Percentiles rank a stretch among this genome's conserved stretches.
These are phyloP conservation scores for Erebia palarica DNA, from an alignment of 2,888 invertebrate genomes.

Conservation along the genomic window DNA sequence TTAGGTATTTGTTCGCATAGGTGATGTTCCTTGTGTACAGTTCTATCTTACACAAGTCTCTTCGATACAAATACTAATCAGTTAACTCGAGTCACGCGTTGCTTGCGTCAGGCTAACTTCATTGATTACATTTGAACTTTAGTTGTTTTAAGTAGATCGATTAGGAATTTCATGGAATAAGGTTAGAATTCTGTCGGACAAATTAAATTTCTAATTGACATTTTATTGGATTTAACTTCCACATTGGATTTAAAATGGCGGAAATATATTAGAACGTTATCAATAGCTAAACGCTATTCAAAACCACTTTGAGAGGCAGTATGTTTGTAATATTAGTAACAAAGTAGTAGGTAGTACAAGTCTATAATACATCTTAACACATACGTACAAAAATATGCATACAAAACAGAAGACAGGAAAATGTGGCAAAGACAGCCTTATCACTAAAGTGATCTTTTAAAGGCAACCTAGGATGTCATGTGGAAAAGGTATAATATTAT, in stretches of 20 bases:
- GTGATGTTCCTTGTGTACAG: background rate
- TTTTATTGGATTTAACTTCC: conserved; percentile 4
- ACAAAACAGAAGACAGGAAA: too few relatives aligned
- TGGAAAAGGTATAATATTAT: too few relatives aligned
- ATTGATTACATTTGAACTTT: conserved; percentile 24
- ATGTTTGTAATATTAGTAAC: too few relatives aligned
- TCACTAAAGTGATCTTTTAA: too few relatives aligned
- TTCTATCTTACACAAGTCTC: conserved; percentile 16
- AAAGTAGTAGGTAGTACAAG: too few relatives aligned
- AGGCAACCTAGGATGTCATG: too few relatives aligned
- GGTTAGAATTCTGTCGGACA: background rate
- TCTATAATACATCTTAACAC: too few relatives aligned
- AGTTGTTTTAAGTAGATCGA: conserved; percentile 23
- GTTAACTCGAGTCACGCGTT: conserved; percentile 12
- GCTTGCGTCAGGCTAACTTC: conserved; percentile 11
- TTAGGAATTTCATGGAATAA: conserved; percentile 18
- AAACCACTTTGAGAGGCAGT: too few relatives aligned
- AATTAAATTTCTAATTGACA: conserved; percentile 17
- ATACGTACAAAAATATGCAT: too few relatives aligned
- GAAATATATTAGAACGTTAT: background rate
- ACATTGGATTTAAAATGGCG: background rate
- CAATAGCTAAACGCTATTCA: too few relatives aligned
- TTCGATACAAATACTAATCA: conserved; percentile 17
- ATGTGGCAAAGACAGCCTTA: too few relatives aligned
- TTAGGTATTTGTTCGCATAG: too few relatives aligned